These are phyloP conservation scores for Brachyhypopomus gauderio DNA, from an alignment of 2,113 vertebrate species.

Conservation along the genomic window DNA sequence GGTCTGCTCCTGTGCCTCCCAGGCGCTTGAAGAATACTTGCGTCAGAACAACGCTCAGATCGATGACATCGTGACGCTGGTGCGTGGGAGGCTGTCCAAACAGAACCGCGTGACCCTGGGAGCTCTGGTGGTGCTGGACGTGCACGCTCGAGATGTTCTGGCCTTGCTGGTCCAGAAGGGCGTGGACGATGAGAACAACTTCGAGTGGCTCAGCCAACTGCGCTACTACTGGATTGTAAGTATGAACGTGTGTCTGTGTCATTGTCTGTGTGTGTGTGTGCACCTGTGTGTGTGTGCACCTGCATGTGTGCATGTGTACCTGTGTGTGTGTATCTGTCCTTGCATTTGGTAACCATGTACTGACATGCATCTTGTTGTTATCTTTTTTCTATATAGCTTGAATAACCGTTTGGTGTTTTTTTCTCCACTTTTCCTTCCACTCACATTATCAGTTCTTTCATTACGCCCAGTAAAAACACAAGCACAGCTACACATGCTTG, in stretches of 20 bases:
- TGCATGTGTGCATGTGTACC: too few relatives aligned
- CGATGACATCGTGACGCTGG: conserved; percentile 85
- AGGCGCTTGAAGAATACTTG: conserved; percentile 82
- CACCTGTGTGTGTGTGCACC: neutral
- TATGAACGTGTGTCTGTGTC: neutral
- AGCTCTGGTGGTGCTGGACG: conserved; percentile 85
- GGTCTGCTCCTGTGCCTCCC: conserved; percentile 22
- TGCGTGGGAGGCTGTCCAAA: conserved; percentile 85
- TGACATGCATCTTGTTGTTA: too few relatives aligned
- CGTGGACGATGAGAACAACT: conserved; percentile 83
- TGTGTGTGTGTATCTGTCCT: neutral
- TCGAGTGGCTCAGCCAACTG: conserved; percentile 90
- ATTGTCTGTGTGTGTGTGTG: conserved; percentile 5
- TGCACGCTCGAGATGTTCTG: conserved; percentile 86
- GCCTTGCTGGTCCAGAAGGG: conserved; percentile 78
- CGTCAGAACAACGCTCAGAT: conserved; percentile 82
- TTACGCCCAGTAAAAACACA: neutral
- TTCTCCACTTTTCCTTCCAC: neutral
- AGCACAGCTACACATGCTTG: neutral
- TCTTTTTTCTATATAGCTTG: neutral
- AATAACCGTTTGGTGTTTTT: neutral
- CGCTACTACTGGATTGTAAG: conserved; percentile 87
- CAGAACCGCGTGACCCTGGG: conserved; percentile 85
- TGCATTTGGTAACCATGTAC: too few relatives aligned
- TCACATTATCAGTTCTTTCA: neutral